Evolutionary conservation across 2,888 invertebrate species (phyloP).

Genomic region (Acrobeloides nanus): DNA sequence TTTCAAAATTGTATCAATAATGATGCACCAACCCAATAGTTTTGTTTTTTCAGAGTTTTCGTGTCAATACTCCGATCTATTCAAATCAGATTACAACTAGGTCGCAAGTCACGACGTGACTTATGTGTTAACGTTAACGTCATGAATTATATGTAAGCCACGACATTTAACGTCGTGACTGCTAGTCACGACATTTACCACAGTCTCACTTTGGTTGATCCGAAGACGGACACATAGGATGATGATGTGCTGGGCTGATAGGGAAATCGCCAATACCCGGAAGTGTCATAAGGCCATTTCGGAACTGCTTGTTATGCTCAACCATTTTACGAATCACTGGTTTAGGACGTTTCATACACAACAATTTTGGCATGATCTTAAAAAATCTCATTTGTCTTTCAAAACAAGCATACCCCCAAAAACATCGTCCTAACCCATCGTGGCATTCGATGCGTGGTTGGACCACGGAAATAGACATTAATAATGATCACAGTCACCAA

Average conservation of each 20-base stretch:
- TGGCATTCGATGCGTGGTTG: slow-evolving; percentile 97
- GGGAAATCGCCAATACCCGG: slow-evolving; percentile 45
- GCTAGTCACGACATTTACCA: too few species aligned
- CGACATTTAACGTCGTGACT: too few species aligned
- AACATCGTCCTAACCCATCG: slow-evolving; percentile 90
- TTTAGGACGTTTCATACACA: slow-evolving; percentile 85
- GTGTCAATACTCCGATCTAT: too few species aligned
- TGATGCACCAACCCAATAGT: too few species aligned
- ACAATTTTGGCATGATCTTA: slow-evolving; percentile 73
- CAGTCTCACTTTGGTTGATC: slow-evolving; percentile 12
- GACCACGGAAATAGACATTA: slow-evolving; percentile 94
- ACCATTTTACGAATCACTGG: slow-evolving; percentile 16
- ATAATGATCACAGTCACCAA: slow-evolving; percentile 97
- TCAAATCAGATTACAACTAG: too few species aligned
- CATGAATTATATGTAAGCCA: too few species aligned
- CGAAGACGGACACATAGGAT: slow-evolving; percentile 34
- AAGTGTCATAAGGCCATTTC: slow-evolving; percentile 26
- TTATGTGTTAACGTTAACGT: too few species aligned
- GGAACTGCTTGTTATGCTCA: slow-evolving; percentile 13
- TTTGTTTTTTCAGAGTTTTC: too few species aligned
- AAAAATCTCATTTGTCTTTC: too few species aligned
- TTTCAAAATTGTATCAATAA: too few species aligned
- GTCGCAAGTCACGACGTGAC: too few species aligned
- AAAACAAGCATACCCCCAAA: neutral
- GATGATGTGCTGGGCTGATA: slow-evolving; percentile 37